Evolutionary conservation across 2,113 vertebrate genomes (phyloP), one percentile per base, ranked within the genome.

Genomic region (Opisthocomus hoazin): DNA sequence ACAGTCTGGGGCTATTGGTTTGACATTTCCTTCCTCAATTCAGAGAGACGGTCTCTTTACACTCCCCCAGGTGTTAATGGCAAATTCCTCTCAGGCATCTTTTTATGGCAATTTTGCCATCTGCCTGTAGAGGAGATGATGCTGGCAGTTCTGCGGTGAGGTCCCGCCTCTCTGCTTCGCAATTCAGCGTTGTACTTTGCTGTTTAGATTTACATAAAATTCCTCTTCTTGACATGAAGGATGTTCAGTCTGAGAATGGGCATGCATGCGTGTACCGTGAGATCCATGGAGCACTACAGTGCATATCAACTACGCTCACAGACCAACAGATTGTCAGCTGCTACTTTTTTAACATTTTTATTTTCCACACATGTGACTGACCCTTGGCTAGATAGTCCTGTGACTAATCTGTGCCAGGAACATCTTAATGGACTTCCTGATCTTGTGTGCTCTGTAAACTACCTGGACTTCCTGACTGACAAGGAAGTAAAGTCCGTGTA

Each of bases 351-450:
- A 24, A 7, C 76, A 83, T 61, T 45, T 37, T 68, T 84, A 48
- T 61, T 91, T 96, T 95, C 88, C 84, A 65, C 37, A 73, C 87
- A 76, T 94, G 94, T 92, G 94, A 96, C 89, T 97, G 93, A 96
- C 89, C 86, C 91, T 95, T 96, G 74, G 77, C 73, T 96, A 93
- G 90, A 93, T 15, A 94, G n/a, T 63, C 74, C 60, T 83, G 87
- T 96, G 96, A 97, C 91, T 96, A 94, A 97, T 85, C 84, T 61
- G 24, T 94, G 75, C 89, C 89, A 87, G 91, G 93, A 92, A 94
- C 91, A 39, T 95, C 74, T 70, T 70, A 84, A 65, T 93, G 94
- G 87, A 97, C 95, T 97, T 96, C 94, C 95, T 77, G 94, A 84
- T 97, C 84, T 82, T 2, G 0, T 91, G 43, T 69, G 77, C 53